These are phyloP conservation scores for Montipora sp. DNA, from an alignment of 64 coral and sea anemone genomes.

Conservation along the genomic window DNA sequence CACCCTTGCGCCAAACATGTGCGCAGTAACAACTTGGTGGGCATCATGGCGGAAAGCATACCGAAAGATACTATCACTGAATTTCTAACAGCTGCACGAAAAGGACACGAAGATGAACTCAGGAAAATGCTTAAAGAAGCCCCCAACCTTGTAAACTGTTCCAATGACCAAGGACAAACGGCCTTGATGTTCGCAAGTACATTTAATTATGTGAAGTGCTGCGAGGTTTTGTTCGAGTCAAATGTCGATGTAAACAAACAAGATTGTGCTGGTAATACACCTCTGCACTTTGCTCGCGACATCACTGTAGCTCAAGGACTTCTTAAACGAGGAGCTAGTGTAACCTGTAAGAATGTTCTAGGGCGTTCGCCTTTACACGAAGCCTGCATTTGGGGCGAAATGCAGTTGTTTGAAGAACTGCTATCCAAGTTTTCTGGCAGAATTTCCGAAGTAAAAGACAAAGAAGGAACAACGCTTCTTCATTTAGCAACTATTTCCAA, in stretches of 20 bases:
- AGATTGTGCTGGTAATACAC: conserved; percentile 43
- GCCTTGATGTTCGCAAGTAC: conserved; percentile 30
- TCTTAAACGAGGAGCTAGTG: conserved; percentile 35
- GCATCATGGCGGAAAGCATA: not conserved
- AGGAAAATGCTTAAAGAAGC: not conserved
- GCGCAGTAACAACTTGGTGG: not conserved
- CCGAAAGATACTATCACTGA: conserved; percentile 5
- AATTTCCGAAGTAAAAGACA: conserved; percentile 13
- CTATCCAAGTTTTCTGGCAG: conserved; percentile 1
- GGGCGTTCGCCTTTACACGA: conserved; percentile 44
- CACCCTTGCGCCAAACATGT: not conserved
- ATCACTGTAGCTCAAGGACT: not conserved
- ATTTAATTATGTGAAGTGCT: conserved; percentile 24
- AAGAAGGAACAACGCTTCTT: conserved; percentile 21
- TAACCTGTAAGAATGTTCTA: conserved; percentile 7
- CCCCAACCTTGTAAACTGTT: conserved; percentile 28
- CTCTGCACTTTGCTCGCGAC: conserved; percentile 45
- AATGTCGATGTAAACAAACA: conserved; percentile 7
- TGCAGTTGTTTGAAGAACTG: conserved; percentile 25
- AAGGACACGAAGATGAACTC: conserved; percentile 13
- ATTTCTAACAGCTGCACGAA: conserved; percentile 9
- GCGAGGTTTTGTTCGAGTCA: conserved; percentile 27
- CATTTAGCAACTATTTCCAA: conserved; percentile 31
- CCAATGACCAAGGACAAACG: conserved; percentile 33
- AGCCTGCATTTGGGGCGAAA: conserved; percentile 34